Percentiles rank a stretch among this genome's conserved stretches.
Conservation (phyloP, 2,797 vertebrate genomes). For the Synanceia verrucosa region DNA sequence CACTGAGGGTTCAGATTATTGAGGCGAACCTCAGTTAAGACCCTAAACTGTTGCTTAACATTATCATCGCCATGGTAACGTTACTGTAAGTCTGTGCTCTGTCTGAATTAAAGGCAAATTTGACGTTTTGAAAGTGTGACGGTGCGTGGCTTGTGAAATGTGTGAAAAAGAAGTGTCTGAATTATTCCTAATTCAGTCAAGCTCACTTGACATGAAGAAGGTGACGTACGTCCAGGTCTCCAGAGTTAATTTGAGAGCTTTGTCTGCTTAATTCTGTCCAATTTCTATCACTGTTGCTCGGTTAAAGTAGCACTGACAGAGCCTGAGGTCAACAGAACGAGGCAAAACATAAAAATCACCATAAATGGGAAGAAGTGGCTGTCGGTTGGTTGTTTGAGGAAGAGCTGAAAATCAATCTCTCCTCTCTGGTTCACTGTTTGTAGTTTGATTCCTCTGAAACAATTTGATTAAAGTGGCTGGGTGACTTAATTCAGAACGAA, state of each 20-base stretch:
- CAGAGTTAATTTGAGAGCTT: too few species aligned
- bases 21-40: too few species aligned
- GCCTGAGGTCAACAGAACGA: conserved; percentile 19
- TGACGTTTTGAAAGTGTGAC: too few species aligned
- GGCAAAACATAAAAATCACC: conserved; percentile 1
- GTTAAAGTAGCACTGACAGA: not conserved
- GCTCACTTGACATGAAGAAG: not conserved
- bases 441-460: conserved; percentile 77
- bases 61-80: too few species aligned
- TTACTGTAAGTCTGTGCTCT: too few species aligned
- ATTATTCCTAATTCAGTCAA: not conserved
- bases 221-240: too few species aligned
- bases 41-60: too few species aligned
- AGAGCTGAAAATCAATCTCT: conserved; percentile 50
- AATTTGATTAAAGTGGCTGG: conserved; percentile 79
- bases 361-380: conserved; percentile 28
- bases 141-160: too few species aligned
- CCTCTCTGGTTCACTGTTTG: conserved; percentile 43
- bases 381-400: conserved; percentile 16
- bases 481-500: conserved; percentile 77
- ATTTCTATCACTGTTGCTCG: not conserved
- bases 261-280: not conserved
- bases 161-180: too few species aligned
- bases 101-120: too few species aligned
- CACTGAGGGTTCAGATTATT: too few species aligned